phyloP scores from a whole-genome alignment of 2,888 invertebrate genomes.

The Agrilus biguttatus region DNA sequence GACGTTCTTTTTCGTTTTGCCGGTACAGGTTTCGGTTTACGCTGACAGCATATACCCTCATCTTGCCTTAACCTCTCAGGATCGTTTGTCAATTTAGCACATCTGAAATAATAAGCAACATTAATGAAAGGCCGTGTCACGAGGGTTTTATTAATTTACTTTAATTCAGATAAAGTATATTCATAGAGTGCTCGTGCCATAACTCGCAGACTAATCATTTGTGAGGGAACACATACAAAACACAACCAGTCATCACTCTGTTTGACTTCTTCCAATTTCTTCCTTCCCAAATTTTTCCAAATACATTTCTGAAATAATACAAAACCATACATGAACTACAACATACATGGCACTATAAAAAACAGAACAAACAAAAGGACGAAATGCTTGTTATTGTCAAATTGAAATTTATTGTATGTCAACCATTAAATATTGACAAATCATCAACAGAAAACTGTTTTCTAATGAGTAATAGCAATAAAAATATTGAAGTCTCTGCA shows the following conservation, averaged over 20 bases:
- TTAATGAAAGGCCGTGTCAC: neutral
- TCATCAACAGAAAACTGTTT: too few relatives aligned
- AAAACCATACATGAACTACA: too few relatives aligned
- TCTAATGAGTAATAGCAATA: too few relatives aligned
- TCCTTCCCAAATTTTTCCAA: constrained; percentile 50
- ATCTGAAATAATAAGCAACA: constrained; percentile 22
- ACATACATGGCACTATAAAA: too few relatives aligned
- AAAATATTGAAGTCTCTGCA: too few relatives aligned
- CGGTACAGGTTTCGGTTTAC: neutral
- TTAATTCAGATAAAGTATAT: constrained; percentile 47
- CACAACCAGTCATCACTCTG: constrained; percentile 70
- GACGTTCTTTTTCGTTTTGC: constrained; percentile 13
- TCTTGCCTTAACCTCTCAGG: constrained; percentile 21
- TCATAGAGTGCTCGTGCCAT: constrained; percentile 57
- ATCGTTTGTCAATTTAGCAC: constrained; percentile 32
- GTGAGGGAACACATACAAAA: constrained; percentile 55
- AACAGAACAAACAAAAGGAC: too few relatives aligned
- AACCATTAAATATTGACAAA: too few relatives aligned
- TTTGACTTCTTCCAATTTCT: constrained; percentile 55
- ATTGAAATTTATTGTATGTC: too few relatives aligned
- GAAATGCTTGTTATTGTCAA: too few relatives aligned
- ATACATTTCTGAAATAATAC: constrained; percentile 51
- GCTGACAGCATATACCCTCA: constrained; percentile 23
- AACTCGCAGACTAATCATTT: constrained; percentile 51
- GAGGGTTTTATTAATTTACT: constrained; percentile 23